Conservation (phyloP, 1,140 invertebrate species). For the Bombyx mandarina region DNA sequence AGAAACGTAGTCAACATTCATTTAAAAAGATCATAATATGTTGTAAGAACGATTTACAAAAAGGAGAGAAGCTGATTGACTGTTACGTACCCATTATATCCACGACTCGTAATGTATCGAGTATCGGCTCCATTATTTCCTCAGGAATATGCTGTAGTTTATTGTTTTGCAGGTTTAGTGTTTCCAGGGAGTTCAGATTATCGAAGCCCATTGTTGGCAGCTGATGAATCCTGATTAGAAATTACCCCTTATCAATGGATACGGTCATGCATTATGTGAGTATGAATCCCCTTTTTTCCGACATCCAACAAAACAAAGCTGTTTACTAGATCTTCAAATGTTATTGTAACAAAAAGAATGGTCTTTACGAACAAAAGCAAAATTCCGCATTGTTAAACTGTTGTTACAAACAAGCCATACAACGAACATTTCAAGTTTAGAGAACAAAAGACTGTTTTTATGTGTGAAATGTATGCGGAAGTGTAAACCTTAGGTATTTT, state of each 20-base stretch:
- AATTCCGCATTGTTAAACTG: too few relatives aligned
- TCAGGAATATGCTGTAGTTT: constrained; percentile 85
- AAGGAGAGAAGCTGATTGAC: too few relatives aligned
- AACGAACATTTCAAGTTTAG: too few relatives aligned
- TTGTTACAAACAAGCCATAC: too few relatives aligned
- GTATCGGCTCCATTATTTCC: constrained; percentile 89
- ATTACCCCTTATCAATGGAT: neutral
- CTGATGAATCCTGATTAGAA: constrained; percentile 78
- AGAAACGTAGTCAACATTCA: too few relatives aligned
- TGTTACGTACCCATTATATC: constrained; percentile 85
- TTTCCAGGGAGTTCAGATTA: constrained; percentile 90
- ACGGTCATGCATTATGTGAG: neutral
- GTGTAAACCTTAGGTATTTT: too few relatives aligned
- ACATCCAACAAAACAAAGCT: neutral
- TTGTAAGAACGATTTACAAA: too few relatives aligned
- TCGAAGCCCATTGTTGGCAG: constrained; percentile 85
- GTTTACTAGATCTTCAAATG: neutral
- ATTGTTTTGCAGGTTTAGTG: constrained; percentile 89
- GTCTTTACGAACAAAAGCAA: too few relatives aligned
- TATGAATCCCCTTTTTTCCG: neutral
- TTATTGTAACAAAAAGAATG: too few relatives aligned
- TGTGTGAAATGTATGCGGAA: too few relatives aligned
- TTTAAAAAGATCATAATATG: too few relatives aligned
- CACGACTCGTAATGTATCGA: constrained; percentile 86
- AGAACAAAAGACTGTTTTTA: too few relatives aligned